Base-by-base conservation (phyloP, 2,888 invertebrate species). In the Brachypterus glaber region DNA sequence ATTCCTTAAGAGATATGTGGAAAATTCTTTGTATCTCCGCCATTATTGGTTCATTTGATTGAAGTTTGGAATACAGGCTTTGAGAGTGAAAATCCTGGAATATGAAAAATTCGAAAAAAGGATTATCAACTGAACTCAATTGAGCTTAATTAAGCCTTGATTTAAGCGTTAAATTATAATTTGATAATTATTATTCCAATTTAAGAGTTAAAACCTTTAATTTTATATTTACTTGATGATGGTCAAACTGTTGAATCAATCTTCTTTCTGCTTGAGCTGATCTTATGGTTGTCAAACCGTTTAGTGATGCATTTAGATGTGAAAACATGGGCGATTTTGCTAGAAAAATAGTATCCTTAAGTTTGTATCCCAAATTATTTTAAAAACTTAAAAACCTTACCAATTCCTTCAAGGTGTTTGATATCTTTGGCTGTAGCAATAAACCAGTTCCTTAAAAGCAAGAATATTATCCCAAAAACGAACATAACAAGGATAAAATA, bases 291-390 rank as follows among this genome's bases (percentile, higher is more conserved):
- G 82, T 76, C 12, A 93, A 73, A 2, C 92, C 93, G 45, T 81
- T 76, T 3, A 92, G 68, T 0, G 86, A 79, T 1, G 89, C 80
- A 24, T 81, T 82, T 51, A 92, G 73, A 60, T 91, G 89, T 0
- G 88, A 84, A 61, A 90, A 90, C 0, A 93, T 83, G 0, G 93
- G 92, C 66, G 89, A 89, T 43, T 86, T 76, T 36, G 81, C 85
- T 68, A 70, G 59, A 49, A 49, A 58, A 11, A 12, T 11, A 27
- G 5, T 27, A 27, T 7, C 9, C 5, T 21, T 21, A 21, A 21
- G 7, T 21, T 21, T 7, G 5, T 7, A 21, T 5, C 5, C 7
- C 21, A 5, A 21, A 21, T 21, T 7, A 21, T 21, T 21, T 5
- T 21, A 9, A 9, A 5, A 37, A 51, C 61, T 61, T 5, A 7